A percentile compares a stretch with the other conserved stretches of the same genome.
Conservation (phyloP, 2,888 invertebrate genomes). For the Drosophila yooni region DNA sequence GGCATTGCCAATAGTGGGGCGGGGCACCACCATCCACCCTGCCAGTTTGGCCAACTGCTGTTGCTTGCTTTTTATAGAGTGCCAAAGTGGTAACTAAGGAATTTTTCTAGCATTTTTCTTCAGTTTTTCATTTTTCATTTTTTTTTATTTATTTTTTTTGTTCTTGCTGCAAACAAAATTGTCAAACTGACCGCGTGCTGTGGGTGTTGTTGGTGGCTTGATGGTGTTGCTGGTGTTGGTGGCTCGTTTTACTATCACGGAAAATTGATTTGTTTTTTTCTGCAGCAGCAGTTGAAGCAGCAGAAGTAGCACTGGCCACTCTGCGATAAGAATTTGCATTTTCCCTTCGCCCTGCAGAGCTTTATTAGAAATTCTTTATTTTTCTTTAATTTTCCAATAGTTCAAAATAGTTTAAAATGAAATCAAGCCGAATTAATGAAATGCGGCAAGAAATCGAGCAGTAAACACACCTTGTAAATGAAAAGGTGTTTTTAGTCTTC, state of each 20-base stretch:
- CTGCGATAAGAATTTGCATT: conserved; percentile 65
- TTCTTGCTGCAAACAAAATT: conserved; percentile 18
- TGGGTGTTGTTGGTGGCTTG: conserved; percentile 20
- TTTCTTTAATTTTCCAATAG: conserved; percentile 42
- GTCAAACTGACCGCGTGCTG: conserved; percentile 67
- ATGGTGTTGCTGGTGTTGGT: not conserved
- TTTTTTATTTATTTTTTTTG: not conserved
- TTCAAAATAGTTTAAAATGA: conserved; percentile 1
- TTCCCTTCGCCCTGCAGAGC: conserved; percentile 29
- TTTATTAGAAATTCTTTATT: conserved; percentile 51
- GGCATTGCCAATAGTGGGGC: conserved; percentile 37
- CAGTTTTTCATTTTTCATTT: conserved; percentile 26
- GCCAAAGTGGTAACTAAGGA: conserved; percentile 61
- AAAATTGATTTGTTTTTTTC: conserved; percentile 70
- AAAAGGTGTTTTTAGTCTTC: not conserved
- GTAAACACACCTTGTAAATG: not conserved
- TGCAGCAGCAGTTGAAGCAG: conserved; percentile 24
- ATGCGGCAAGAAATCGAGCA: not conserved
- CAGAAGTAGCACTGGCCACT: conserved; percentile 32
- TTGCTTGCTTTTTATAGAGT: conserved; percentile 69
- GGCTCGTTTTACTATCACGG: conserved; percentile 30
- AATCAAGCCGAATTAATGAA: not conserved
- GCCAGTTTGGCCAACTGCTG: conserved; percentile 27
- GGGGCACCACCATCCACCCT: conserved; percentile 29
- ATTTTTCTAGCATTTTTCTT: conserved; percentile 46